Base-by-base conservation (phyloP, 2,113 vertebrate genomes). In the Ctenodactylus gundi region DNA sequence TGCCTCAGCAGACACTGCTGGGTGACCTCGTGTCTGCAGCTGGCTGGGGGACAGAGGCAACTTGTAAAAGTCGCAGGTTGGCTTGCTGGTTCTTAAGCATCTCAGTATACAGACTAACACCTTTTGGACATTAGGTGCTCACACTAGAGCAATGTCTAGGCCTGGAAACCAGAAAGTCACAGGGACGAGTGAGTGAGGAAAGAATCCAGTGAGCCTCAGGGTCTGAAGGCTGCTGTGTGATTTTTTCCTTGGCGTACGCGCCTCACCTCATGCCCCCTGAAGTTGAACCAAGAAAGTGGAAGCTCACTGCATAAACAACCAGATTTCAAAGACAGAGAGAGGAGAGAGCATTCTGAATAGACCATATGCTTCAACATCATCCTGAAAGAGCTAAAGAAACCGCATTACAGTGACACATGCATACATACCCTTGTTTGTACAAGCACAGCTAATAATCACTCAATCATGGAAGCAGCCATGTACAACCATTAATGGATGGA, bases 221-320 rank as follows among this genome's bases (percentile, higher is more conserved):
- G 51, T n/a, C n/a, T n/a, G n/a, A n/a, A n/a, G n/a, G n/a, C n/a
- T n/a, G 13, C 27, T 77, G 10, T 18, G 15, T 67, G 9, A 4
- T 17, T n/a, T 58, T 9, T 53, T 14, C 13, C 9, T 62, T 70
- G 58, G 29, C 6, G 21, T 17, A 57, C 12, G 18, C 14, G 70
- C 21, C 13, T 29, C 36, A 1, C 4, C 4, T 39, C 53, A 65
- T 3, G 0, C 20, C 20, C 41, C 7, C 1, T 36, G 4, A 44
- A 53, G 64, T 18, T 20, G 64, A 34, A 49, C 14, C 11, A 49
- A 80, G 39, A 75, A 4, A 41, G 51, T 39, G 29, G 53, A 14
- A 93, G 5, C 4, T 44, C 10, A 68, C 10, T 44, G 51, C 31
- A 14, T 17, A 58, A 39, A 39, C 29, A 88, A 7, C 20, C 9